A percentile compares a stretch with the other conserved stretches of the same genome.
Conservation (phyloP, 1,140 invertebrate genomes). For the Psilanteris sp. region DNA sequence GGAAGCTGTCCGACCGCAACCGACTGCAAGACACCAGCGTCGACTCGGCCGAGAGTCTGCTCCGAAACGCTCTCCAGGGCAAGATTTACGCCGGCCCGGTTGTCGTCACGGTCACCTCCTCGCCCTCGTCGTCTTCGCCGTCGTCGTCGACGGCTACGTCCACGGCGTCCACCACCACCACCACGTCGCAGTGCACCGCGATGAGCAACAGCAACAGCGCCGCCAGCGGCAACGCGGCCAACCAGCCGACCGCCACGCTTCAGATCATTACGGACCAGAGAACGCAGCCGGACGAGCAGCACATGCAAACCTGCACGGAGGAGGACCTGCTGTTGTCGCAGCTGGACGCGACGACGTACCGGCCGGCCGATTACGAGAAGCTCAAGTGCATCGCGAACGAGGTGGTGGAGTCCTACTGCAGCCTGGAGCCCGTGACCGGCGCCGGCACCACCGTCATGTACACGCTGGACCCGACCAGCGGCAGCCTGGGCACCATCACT, state of each 20-base stretch:
- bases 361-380: slow-evolving; percentile 76
- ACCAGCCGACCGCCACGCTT: slow-evolving; percentile 43
- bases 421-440: slow-evolving; percentile 82
- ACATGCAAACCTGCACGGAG: slow-evolving; percentile 85
- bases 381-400: slow-evolving; percentile 86
- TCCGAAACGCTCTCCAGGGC: slow-evolving; percentile 90
- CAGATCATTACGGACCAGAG: slow-evolving; percentile 68
- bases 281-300: slow-evolving; percentile 81
- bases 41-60: slow-evolving; percentile 85
- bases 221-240: slow-evolving; percentile 33
- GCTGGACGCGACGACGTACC: slow-evolving; percentile 82
- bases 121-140: slow-evolving; percentile 61
- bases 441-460: slow-evolving; percentile 77
- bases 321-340: slow-evolving; percentile 87
- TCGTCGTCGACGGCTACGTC: slow-evolving; percentile 43
- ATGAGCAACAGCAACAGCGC: slow-evolving; percentile 34
- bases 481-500: slow-evolving; percentile 76
- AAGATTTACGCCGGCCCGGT: slow-evolving; percentile 76
- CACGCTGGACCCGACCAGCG: slow-evolving; percentile 75
- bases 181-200: slow-evolving; percentile 33
- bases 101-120: slow-evolving; percentile 68
- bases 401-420: slow-evolving; percentile 86
- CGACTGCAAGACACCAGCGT: slow-evolving; percentile 79
- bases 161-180: slow-evolving; percentile 22
- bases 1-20: slow-evolving; percentile 87